Conservation (phyloP, 2,888 invertebrate species). For the Dicycla oo region DNA sequence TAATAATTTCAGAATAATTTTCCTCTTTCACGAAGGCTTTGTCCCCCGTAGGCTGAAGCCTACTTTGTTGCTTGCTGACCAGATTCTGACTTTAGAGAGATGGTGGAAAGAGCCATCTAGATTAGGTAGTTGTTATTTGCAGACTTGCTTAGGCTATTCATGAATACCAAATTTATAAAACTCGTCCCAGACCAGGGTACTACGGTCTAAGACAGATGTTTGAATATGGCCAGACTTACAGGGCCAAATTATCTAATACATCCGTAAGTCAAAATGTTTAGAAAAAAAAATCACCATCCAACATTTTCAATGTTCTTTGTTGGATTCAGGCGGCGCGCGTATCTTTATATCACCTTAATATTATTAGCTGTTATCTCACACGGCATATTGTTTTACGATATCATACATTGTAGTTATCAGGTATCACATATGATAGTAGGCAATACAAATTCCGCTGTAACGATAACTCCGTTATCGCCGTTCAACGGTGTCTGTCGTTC, state of each 20-base stretch:
- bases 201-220: too few relatives aligned
- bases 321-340: background rate
- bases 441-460: slow-evolving; percentile 47
- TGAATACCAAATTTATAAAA: background rate
- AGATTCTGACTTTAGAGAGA: background rate
- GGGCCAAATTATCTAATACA: too few relatives aligned
- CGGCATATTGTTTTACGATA: slow-evolving; percentile 48
- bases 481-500: slow-evolving; percentile 50
- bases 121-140: background rate
- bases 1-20: background rate
- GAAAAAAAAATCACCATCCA: background rate
- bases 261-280: background rate
- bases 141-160: background rate
- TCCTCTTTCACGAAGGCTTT: background rate
- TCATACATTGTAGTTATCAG: slow-evolving; percentile 39
- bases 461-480: slow-evolving; percentile 60
- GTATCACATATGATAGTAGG: slow-evolving; percentile 31
- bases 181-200: too few relatives aligned
- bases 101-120: background rate
- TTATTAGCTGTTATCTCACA: slow-evolving; percentile 25
- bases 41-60: background rate
- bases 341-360: slow-evolving; percentile 13
- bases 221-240: background rate
- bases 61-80: background rate
- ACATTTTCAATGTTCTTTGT: background rate